Evolutionary conservation across 2,888 invertebrate genomes (phyloP).

Genomic region (Drosophila meridiana): DNA sequence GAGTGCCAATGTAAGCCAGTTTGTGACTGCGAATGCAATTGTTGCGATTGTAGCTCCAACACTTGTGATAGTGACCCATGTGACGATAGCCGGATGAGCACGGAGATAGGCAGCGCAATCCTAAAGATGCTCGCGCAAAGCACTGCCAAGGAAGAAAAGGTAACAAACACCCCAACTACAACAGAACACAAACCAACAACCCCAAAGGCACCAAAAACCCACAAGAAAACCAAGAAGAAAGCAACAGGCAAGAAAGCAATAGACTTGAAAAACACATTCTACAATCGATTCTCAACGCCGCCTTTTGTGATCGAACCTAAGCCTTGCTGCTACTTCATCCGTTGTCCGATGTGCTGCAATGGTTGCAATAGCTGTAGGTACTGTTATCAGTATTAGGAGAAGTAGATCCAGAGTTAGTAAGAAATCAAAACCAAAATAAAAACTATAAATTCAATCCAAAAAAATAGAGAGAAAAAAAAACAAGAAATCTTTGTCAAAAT

Average conservation of each 20-base stretch:
- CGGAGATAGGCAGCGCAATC: background rate
- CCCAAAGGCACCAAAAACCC: too few relatives aligned
- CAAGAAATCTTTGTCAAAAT: slow-evolving; percentile 2
- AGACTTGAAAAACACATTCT: slow-evolving; percentile 11
- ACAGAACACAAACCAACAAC: background rate
- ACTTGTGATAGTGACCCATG: too few relatives aligned
- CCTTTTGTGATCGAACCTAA: slow-evolving; percentile 55
- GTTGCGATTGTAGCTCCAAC: too few relatives aligned
- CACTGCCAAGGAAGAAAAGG: background rate
- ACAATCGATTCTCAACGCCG: slow-evolving; percentile 58
- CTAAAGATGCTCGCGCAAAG: too few relatives aligned
- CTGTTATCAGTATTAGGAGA: background rate
- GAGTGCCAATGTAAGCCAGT: background rate
- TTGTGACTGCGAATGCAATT: background rate
- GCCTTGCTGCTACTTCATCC: slow-evolving; percentile 12
- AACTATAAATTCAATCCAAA: slow-evolving; percentile 6
- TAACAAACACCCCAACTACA: background rate
- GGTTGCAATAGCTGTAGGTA: slow-evolving; percentile 18
- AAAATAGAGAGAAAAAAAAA: background rate
- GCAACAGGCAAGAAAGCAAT: slow-evolving; percentile 8
- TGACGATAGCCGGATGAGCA: background rate
- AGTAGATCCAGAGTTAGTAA: background rate
- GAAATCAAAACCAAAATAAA: background rate
- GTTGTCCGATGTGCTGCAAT: slow-evolving; percentile 13
- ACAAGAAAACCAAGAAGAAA: background rate